Evolutionary conservation across 2,113 vertebrate species (phyloP), one percentile per base, ranked within the genome.

Genomic region (Entomyzon cyanotis): DNA sequence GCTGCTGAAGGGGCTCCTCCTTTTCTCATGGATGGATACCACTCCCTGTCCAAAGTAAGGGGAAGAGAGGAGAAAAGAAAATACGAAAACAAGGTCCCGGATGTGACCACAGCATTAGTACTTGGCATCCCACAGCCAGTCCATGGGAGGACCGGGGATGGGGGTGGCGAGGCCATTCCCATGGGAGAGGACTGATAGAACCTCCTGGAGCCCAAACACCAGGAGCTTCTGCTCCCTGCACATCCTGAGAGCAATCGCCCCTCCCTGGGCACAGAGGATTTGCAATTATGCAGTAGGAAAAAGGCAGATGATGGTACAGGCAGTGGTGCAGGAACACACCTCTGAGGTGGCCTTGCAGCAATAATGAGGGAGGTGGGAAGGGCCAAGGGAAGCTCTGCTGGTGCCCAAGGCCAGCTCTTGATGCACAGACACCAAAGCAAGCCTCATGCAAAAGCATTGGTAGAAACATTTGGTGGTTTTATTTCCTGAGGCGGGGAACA

Each of bases 281-380:
- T 41, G 63, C 62, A 52, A 3, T 60, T 65, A 31, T 5, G 25
- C 53, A 64, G 18, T 30, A 53, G 0, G 1, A 56, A 44, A n/a
- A 52, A 64, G 35, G 46, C 60, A 83, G 53, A 82, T 3, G 49
- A n/a, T 30, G 15, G 35, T 5, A 5, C 24, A 27, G 87, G 28
- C 0, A 0, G 13, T 6, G 12, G 15, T 33, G 64, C 59, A 35
- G 63, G 28, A 58, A 39, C 6, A 1, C 0, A 3, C 1, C 22
- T 42, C 27, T 0, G 0, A 50, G 41, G 20, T 30, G 62, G n/a
- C 28, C 49, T 44, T 55, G 33, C 47, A 62, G 47, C 64, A 46
- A 1, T 41, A 39, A 70, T 7, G 41, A 86, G 23, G 10, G 5
- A 39, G 42, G 46, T 53, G 37, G 50, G 59, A 83, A 62, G 47